Percentiles rank a stretch among this genome's conserved stretches.
Conservation (phyloP, 2,888 invertebrate species). For the Electrophaes corylata region DNA sequence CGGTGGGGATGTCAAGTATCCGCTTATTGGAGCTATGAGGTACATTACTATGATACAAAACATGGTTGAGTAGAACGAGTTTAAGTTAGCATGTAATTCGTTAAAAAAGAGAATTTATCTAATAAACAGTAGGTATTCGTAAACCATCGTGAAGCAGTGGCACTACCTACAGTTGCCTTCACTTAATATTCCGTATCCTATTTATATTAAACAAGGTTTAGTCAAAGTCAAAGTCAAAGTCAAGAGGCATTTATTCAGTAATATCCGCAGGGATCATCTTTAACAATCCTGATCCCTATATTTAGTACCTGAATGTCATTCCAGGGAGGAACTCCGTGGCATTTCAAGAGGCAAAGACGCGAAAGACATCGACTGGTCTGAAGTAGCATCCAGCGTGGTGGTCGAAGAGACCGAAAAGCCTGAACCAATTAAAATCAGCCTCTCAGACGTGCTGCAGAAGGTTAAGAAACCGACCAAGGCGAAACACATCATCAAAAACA, state of each 20-base stretch:
- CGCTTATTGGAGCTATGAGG: conserved; percentile 95
- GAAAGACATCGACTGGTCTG: conserved; percentile 94
- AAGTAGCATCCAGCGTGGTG: conserved; percentile 87
- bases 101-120: too few relatives aligned
- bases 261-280: too few relatives aligned
- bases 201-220: too few relatives aligned
- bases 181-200: too few relatives aligned
- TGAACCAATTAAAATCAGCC: conserved; percentile 90
- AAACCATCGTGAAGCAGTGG: too few relatives aligned
- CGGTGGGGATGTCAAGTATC: conserved; percentile 93
- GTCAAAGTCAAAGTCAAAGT: too few relatives aligned
- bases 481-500: conserved; percentile 83
- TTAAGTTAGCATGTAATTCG: too few relatives aligned
- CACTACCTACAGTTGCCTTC: not conserved
- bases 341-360: conserved; percentile 92
- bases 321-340: conserved; percentile 92
- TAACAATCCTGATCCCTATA: too few relatives aligned
- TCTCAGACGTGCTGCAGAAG: conserved; percentile 88
- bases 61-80: not conserved
- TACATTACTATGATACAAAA: conserved; percentile 44
- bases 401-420: conserved; percentile 87
- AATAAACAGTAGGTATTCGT: too few relatives aligned
- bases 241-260: too few relatives aligned
- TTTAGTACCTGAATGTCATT: conserved; percentile 22
- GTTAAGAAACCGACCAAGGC: conserved; percentile 87